phyloP scores from a whole-genome alignment of 37 sponge, comb jelly and placozoan species.

The Amphimedon queenslandica region DNA sequence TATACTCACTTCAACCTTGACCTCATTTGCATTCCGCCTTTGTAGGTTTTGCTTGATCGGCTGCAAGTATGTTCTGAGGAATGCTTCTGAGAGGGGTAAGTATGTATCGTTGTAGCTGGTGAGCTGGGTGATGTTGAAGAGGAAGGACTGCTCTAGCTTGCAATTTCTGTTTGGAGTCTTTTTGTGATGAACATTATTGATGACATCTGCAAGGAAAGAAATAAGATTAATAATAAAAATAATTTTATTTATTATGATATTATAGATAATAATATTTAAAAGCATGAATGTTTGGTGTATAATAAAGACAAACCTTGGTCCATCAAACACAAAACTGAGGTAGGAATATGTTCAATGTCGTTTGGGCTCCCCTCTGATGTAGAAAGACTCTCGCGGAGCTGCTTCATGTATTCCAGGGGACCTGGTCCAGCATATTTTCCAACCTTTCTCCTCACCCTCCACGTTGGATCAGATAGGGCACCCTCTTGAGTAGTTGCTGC shows the following conservation, averaged over 20 bases:
- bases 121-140: constrained; percentile 17
- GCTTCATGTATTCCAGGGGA: constrained; percentile 34
- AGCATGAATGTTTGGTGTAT: not conserved
- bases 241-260: not conserved
- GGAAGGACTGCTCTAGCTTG: not conserved
- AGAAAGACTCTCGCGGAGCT: not conserved
- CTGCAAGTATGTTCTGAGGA: constrained; percentile 30
- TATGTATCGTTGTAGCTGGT: not conserved
- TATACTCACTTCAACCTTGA: too few species aligned
- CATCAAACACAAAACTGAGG: constrained; percentile 28
- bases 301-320: constrained; percentile 29
- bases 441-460: constrained; percentile 15
- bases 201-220: constrained; percentile 9
- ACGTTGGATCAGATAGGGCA: not conserved
- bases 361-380: constrained; percentile 17
- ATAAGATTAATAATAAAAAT: not conserved
- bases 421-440: not conserved
- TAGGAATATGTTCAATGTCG: constrained; percentile 8
- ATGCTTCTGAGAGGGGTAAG: constrained; percentile 9
- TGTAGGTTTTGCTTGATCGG: not conserved
- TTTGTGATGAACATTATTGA: constrained; percentile 4
- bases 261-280: not conserved
- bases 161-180: constrained; percentile 5
- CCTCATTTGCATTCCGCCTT: too few species aligned
- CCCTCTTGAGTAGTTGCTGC: not conserved